phyloP scores from a whole-genome alignment of 2,888 invertebrate genomes.

The Plagiodera versicolora region DNA sequence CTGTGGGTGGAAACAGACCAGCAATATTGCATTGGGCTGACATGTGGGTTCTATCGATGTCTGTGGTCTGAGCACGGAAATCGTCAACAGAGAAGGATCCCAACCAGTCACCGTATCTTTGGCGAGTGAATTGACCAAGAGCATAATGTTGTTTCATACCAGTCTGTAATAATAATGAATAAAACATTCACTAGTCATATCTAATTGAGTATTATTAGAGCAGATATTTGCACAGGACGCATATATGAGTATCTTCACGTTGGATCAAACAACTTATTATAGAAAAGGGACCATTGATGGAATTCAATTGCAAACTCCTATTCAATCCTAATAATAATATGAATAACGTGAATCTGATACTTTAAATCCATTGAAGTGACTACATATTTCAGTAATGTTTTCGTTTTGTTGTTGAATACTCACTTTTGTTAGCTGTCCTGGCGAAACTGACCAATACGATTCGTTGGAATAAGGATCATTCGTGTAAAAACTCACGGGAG shows the following conservation, averaged over 20 bases:
- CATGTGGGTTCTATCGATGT: slow-evolving; percentile 83
- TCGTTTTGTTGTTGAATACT: too few species aligned
- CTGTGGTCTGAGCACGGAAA: slow-evolving; percentile 68
- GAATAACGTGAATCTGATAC: too few species aligned
- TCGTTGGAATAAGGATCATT: slow-evolving; percentile 13
- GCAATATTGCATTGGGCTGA: slow-evolving; percentile 78
- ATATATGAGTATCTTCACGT: too few species aligned
- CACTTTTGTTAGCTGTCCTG: slow-evolving; percentile 13
- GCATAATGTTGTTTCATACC: slow-evolving; percentile 73
- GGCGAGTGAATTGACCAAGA: slow-evolving; percentile 71
- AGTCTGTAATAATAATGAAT: slow-evolving; percentile 10
- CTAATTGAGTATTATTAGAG: too few species aligned
- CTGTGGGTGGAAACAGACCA: slow-evolving; percentile 66
- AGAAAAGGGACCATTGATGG: too few species aligned
- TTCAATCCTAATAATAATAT: too few species aligned
- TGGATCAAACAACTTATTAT: too few species aligned
- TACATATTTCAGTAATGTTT: too few species aligned
- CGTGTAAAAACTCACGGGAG: slow-evolving; percentile 5
- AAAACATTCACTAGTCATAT: too few species aligned
- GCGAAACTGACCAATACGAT: slow-evolving; percentile 3
- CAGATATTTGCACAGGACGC: too few species aligned
- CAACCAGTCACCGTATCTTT: slow-evolving; percentile 65
- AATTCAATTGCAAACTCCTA: too few species aligned
- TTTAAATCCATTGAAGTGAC: too few species aligned
- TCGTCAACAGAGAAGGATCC: slow-evolving; percentile 57